Evolutionary conservation across 2,888 invertebrate genomes (phyloP), one percentile per base, ranked within the genome.

Genomic region (Erpobdella octoculata): DNA sequence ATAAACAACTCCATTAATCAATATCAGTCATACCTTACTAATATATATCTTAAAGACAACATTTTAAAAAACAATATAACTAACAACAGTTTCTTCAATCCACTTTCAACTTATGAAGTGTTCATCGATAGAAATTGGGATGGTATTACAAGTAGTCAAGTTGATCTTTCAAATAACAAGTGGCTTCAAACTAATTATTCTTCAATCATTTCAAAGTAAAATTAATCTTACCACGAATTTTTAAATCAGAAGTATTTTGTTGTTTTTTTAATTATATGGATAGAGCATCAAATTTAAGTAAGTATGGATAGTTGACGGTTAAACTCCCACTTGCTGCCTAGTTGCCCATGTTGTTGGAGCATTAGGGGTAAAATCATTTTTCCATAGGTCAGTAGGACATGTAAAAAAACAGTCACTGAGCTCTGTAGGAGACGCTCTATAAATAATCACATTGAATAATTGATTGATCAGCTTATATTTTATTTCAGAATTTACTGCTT

Each of bases 131-230:
- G 18, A 6, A 38, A 38, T 8, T 41, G 46, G 66, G 46, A 66
- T 18, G 21, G n/a, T 18, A 12, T n/a, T 36, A 8, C n/a, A 4
- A n/a, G 18, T 21, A 66, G 5, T 18, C 21, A 18, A 15, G 21
- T 21, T n/a, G 59, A 70, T 59, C 38, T 70, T n/a, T 70, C 70
- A n/a, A 8, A 6, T 1, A 70, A 70, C 38, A 58, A 58, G n/a
- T 70, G 70, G 70, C 18, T 58, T 2, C 18, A 15, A 9, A 18
- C 21, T 35, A 31, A 37, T 48, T 70, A 59, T 12, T 36, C 61
- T 5, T 37, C 15, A 31, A 38, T 70, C 18, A 0, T 70, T 2
- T 37, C 41, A 36, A 53, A 48, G 70, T 70, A 59, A 1, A 36
- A 41, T 41, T 1, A 31, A 12, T 2, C 68, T 31, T 68, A 31